Evolutionary conservation across 2,797 vertebrate genomes (phyloP).

Genomic region (Coccyzus lansbergi): DNA sequence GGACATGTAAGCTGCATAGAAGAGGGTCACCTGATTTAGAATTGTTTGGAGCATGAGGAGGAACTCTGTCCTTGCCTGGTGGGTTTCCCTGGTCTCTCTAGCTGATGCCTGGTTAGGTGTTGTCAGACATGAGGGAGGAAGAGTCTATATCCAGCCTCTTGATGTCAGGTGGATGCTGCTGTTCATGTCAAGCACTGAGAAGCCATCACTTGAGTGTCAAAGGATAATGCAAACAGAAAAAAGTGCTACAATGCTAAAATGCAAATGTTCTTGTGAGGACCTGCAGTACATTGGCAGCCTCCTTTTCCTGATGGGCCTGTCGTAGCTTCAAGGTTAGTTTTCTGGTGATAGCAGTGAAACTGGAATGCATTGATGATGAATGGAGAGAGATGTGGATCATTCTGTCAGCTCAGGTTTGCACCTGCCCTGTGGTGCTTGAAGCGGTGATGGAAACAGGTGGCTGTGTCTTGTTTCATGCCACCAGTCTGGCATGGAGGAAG

Average conservation of each 20-base stretch:
- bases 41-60: background rate
- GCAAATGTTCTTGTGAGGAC: background rate
- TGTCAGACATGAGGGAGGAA: background rate
- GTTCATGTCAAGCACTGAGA: background rate
- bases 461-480: background rate
- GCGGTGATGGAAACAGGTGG: background rate
- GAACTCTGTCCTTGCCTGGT: background rate
- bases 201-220: background rate
- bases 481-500: background rate
- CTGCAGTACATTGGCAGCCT: fast-evolving
- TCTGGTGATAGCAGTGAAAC: background rate
- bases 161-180: background rate
- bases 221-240: background rate
- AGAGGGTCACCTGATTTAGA: background rate
- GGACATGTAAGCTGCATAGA: background rate
- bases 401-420: background rate
- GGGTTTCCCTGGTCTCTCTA: background rate
- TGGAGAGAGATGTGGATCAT: background rate
- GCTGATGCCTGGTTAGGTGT: background rate
- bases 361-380: background rate
- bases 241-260: background rate
- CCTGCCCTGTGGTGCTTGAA: background rate
- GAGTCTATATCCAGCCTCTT: background rate
- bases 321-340: background rate
- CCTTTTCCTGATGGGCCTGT: background rate